phyloP scores from a whole-genome alignment of 2,113 vertebrate genomes.

The Nyctereutes procyonoides region DNA sequence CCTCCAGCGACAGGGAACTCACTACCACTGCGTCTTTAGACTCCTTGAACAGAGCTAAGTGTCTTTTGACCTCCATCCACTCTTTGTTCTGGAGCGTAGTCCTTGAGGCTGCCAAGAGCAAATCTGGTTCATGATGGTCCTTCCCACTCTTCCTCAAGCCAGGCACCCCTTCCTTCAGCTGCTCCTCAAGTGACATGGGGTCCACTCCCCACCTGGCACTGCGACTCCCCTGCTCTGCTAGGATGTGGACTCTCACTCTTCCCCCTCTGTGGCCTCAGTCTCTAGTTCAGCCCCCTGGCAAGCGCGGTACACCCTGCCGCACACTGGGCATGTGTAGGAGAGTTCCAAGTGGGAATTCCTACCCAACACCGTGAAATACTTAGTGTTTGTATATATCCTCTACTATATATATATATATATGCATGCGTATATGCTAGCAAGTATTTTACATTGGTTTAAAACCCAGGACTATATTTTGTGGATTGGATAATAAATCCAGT shows the following conservation, averaged over 20 bases:
- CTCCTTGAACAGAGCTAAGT: not conserved
- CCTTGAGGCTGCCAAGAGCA: not conserved
- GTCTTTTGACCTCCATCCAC: not conserved
- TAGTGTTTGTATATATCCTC: not conserved
- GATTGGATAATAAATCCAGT: not conserved
- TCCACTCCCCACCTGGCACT: not conserved
- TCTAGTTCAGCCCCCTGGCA: not conserved
- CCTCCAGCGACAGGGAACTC: not conserved
- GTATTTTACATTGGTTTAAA: not conserved
- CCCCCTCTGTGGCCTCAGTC: not conserved
- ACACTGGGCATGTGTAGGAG: not conserved
- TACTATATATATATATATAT: not conserved
- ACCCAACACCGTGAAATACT: not conserved
- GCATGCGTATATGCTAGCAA: not conserved
- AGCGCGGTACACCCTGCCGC: fast-evolving
- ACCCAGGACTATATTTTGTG: not conserved
- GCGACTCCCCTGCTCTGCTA: not conserved
- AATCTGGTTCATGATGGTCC: not conserved
- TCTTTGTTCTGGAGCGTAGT: too few species aligned
- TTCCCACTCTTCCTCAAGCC: not conserved
- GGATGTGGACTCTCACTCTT: not conserved
- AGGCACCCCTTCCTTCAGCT: not conserved
- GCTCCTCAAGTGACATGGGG: not conserved
- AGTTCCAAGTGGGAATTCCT: not conserved
- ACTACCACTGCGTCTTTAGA: not conserved